These are phyloP conservation scores for Stegostoma tigrinum DNA, from an alignment of 2,113 vertebrate species.

Conservation along the genomic window DNA sequence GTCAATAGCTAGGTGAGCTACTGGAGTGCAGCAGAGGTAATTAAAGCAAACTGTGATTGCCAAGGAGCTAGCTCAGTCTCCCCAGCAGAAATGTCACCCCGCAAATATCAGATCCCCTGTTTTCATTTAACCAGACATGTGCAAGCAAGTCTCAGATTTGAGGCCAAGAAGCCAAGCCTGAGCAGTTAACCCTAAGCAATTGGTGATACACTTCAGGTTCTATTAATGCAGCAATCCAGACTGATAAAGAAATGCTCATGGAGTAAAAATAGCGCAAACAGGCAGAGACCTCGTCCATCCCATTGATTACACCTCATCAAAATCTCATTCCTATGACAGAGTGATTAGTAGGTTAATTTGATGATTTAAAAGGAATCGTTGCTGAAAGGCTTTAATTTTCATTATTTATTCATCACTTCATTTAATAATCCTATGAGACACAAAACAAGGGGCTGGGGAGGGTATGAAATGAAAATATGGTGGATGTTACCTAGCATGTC, in stretches of 20 bases:
- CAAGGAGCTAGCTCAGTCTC: not conserved
- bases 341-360: slow-evolving; percentile 29
- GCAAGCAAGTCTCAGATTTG: not conserved
- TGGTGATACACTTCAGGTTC: slow-evolving; percentile 6
- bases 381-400: not conserved
- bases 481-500: slow-evolving; percentile 14
- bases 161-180: not conserved
- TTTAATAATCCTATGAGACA: not conserved
- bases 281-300: not conserved
- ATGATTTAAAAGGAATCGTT: slow-evolving; percentile 15
- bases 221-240: not conserved
- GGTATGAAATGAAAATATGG: slow-evolving; percentile 20
- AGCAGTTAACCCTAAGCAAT: slow-evolving; percentile 21
- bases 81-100: slow-evolving; percentile 6
- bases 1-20: not conserved
- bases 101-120: slow-evolving; percentile 4
- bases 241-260: not conserved
- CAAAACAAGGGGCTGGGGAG: not conserved
- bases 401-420: slow-evolving; percentile 26
- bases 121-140: slow-evolving; percentile 4
- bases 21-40: not conserved
- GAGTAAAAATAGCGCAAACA: not conserved
- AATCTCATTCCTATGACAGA: not conserved
- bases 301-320: slow-evolving; percentile 18
- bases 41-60: slow-evolving; percentile 21